These are phyloP conservation scores for Chaetodon trifasciatus DNA, from an alignment of 2,797 vertebrate species.

Conservation along the genomic window DNA sequence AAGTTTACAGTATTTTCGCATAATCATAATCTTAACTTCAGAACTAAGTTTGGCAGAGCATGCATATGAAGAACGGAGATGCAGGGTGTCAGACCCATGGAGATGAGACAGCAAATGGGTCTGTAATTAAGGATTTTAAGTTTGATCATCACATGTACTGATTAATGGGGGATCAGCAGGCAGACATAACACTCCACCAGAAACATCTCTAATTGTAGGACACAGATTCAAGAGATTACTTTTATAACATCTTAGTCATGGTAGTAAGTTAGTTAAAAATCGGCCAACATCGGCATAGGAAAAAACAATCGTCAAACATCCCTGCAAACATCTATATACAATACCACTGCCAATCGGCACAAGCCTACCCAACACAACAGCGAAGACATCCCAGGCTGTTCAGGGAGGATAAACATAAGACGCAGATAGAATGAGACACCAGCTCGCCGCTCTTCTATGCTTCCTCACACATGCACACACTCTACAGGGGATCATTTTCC, in stretches of 20 bases:
- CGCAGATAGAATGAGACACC: conserved; percentile 23
- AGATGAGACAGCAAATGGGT: not conserved
- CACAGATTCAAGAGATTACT: too few relatives aligned
- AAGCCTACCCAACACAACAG: conserved; percentile 1
- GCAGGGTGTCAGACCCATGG: not conserved
- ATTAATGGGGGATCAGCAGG: not conserved
- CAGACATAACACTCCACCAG: too few relatives aligned
- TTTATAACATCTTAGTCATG: too few relatives aligned
- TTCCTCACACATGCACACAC: not conserved
- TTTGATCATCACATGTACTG: not conserved
- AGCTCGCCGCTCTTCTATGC: conserved; percentile 27
- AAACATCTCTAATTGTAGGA: not conserved
- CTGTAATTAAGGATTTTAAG: not conserved
- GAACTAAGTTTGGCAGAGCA: too few relatives aligned
- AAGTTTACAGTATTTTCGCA: too few relatives aligned
- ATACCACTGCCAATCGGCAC: too few relatives aligned
- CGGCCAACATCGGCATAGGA: too few relatives aligned
- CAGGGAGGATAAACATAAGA: conserved; percentile 34
- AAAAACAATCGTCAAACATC: too few relatives aligned
- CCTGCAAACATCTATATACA: too few relatives aligned
- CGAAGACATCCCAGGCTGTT: conserved; percentile 22
- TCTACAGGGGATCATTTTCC: conserved; percentile 56
- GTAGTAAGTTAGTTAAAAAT: too few relatives aligned
- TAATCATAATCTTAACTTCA: too few relatives aligned
- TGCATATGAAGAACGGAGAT: too few relatives aligned